A percentile compares a stretch with the other conserved stretches of the same genome.
Evolutionary conservation across 2,113 vertebrate species (phyloP).

Genomic region (Anarrhichthys ocellatus): DNA sequence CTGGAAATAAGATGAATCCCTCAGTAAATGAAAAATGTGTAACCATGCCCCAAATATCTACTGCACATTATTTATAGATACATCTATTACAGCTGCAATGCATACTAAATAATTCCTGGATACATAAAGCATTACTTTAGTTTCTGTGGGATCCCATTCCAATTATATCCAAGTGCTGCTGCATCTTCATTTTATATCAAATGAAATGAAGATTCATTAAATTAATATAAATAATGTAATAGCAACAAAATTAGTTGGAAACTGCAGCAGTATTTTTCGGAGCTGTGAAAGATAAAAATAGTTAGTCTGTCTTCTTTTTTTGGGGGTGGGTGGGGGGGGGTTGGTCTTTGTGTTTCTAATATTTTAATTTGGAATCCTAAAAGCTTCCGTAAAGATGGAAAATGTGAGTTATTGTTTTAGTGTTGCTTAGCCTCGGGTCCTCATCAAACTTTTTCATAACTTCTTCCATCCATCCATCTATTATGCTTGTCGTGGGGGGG

Average conservation of each 20-base stretch:
- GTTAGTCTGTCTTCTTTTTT: too few species aligned
- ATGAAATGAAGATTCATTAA: not conserved
- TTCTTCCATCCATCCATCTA: too few species aligned
- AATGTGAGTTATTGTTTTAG: not conserved
- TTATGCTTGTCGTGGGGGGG: too few species aligned
- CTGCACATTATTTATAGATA: conserved; percentile 53
- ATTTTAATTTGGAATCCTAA: not conserved
- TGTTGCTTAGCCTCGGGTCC: not conserved
- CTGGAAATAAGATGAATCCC: conserved; percentile 22
- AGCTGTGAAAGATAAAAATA: not conserved
- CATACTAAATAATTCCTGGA: conserved; percentile 11
- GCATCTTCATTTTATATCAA: not conserved
- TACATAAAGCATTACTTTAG: not conserved
- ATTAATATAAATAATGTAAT: not conserved
- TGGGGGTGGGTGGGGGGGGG: too few species aligned
- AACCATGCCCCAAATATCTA: conserved; percentile 7
- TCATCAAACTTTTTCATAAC: not conserved
- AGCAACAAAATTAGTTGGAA: not conserved
- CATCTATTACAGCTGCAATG: conserved; percentile 34
- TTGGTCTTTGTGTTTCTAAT: not conserved
- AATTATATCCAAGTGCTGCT: not conserved
- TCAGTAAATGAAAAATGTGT: conserved; percentile 33
- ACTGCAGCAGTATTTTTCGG: not conserved
- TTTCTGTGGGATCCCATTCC: conserved; percentile 11
- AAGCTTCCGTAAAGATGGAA: not conserved